Evolutionary conservation across 1,140 invertebrate species (phyloP).

Genomic region (Helicoverpa armigera): DNA sequence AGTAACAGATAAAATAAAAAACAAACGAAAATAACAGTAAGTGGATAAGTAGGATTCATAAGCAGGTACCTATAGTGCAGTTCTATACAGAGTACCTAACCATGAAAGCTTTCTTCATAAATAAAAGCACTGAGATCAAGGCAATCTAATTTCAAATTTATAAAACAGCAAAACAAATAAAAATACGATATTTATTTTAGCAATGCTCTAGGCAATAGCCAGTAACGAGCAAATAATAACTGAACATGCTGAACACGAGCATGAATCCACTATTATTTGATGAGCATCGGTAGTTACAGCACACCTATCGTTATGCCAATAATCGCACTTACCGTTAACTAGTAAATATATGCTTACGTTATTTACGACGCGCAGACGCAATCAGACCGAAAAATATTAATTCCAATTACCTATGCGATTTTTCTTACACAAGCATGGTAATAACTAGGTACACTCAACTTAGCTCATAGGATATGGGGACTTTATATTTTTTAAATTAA

Average conservation of each 20-base stretch:
- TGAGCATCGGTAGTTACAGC: conserved; percentile 34
- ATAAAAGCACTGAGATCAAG: not conserved
- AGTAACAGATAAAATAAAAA: too few relatives aligned
- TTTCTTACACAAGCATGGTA: conserved; percentile 56
- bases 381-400: conserved; percentile 56
- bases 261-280: conserved; percentile 42
- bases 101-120: not conserved
- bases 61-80: too few relatives aligned
- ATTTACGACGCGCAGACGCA: conserved; percentile 35
- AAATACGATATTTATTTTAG: conserved; percentile 1
- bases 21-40: too few relatives aligned
- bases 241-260: not conserved
- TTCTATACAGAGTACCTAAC: too few relatives aligned
- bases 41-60: too few relatives aligned
- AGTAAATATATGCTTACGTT: conserved; percentile 37
- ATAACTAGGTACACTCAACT: conserved; percentile 55
- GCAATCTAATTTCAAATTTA: not conserved
- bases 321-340: conserved; percentile 48
- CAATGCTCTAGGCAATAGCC: conserved; percentile 6
- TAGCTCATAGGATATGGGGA: not conserved
- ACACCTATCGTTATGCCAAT: conserved; percentile 48
- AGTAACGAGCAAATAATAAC: conserved; percentile 46
- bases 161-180: not conserved
- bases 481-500: not conserved
- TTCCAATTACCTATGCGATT: conserved; percentile 47